phyloP scores from a whole-genome alignment of 2,113 vertebrate genomes.

The Camelus bactrianus region DNA sequence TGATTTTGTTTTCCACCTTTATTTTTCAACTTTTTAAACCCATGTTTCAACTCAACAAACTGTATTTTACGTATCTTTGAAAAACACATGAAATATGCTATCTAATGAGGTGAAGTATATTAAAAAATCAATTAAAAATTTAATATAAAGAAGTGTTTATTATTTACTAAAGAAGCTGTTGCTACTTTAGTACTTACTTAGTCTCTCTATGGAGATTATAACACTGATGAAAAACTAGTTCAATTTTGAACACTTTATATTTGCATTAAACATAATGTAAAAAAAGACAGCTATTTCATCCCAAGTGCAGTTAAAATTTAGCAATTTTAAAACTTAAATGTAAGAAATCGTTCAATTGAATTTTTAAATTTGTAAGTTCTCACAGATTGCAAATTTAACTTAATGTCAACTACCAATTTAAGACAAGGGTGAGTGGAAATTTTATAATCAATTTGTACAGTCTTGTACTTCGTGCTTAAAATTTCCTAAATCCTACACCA shows the following conservation, averaged over 20 bases:
- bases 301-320: neutral
- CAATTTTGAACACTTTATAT: slow-evolving; percentile 35
- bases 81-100: slow-evolving; percentile 9
- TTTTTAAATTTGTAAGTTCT: neutral
- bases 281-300: slow-evolving; percentile 14
- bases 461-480: neutral
- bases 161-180: slow-evolving; percentile 62
- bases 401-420: neutral
- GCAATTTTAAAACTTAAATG: neutral
- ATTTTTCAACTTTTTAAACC: slow-evolving; percentile 15
- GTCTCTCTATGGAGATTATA: slow-evolving; percentile 35
- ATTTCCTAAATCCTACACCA: neutral
- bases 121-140: neutral
- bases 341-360: neutral
- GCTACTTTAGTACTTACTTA: slow-evolving; percentile 12
- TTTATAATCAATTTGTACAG: neutral
- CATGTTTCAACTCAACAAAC: slow-evolving; percentile 32
- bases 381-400: neutral
- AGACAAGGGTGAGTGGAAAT: neutral
- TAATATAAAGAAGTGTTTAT: slow-evolving; percentile 47
- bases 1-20: neutral
- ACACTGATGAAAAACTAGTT: slow-evolving; percentile 67
- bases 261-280: neutral
- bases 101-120: neutral
- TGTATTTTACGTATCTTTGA: slow-evolving; percentile 28